These are phyloP conservation scores for Otis tarda DNA, from an alignment of 2,113 vertebrate genomes.

Conservation along the genomic window DNA sequence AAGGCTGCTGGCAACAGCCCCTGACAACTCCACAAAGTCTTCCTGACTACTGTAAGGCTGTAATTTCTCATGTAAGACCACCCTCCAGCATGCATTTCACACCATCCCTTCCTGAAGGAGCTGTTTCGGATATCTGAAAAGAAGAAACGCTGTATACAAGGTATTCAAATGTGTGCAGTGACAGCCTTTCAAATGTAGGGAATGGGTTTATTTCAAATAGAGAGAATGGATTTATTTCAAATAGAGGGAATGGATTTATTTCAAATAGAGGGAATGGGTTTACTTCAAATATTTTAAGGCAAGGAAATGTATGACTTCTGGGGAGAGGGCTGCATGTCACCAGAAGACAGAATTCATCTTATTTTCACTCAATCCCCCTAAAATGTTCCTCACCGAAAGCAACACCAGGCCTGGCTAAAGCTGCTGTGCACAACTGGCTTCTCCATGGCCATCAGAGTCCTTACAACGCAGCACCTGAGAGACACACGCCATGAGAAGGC, in stretches of 20 bases:
- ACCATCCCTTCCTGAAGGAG: background rate
- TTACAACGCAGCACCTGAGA: background rate
- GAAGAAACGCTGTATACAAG: background rate
- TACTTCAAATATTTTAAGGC: background rate
- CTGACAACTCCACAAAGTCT: background rate
- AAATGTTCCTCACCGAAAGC: background rate
- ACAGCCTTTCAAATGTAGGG: background rate
- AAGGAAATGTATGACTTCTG: background rate
- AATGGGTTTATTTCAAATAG: background rate
- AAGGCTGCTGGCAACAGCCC: background rate
- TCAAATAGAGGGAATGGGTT: too few relatives aligned
- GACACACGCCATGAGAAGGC: background rate
- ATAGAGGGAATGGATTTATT: too few relatives aligned
- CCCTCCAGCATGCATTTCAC: background rate
- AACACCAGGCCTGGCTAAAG: background rate
- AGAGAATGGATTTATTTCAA: too few relatives aligned
- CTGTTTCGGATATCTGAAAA: background rate
- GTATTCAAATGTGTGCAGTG: background rate
- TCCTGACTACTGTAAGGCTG: background rate
- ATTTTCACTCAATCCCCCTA: background rate
- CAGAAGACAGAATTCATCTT: background rate
- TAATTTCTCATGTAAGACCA: background rate
- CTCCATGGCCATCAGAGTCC: background rate
- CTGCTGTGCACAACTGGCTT: background rate
- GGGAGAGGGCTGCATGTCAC: fast-evolving